Conservation (phyloP, 2,113 vertebrate genomes). For the Ameiurus melas region DNA sequence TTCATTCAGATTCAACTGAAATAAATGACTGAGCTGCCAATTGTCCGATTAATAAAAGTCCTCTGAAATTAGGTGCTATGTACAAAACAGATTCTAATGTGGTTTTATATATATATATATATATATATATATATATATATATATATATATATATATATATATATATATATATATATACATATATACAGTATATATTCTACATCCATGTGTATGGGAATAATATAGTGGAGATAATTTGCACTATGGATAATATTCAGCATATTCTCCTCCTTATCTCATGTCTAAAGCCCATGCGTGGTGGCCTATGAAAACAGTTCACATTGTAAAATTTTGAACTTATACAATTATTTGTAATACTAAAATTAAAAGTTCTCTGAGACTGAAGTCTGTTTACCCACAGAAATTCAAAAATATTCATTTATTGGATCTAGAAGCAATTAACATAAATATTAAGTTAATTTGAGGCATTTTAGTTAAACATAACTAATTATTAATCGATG, state of each 20-base stretch:
- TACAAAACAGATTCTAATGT: not conserved
- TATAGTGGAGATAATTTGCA: not conserved
- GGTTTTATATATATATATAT: too few relatives aligned
- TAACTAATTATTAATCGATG: not conserved
- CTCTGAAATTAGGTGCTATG: not conserved
- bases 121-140: too few relatives aligned
- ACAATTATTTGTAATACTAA: not conserved
- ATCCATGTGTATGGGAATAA: too few relatives aligned
- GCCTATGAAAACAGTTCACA: not conserved
- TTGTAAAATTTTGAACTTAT: not conserved
- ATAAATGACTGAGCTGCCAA: not conserved
- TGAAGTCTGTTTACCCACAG: not conserved
- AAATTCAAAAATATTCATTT: not conserved
- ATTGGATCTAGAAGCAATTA: not conserved
- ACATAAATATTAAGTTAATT: not conserved
- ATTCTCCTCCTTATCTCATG: not conserved
- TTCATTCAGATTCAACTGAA: not conserved
- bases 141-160: too few relatives aligned
- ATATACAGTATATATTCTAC: too few relatives aligned
- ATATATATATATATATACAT: too few relatives aligned
- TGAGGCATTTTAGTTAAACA: not conserved
- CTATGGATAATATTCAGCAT: not conserved
- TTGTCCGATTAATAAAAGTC: not conserved
- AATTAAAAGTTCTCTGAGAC: not conserved
- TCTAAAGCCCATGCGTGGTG: not conserved